A percentile compares a stretch with the other conserved stretches of the same genome.
These are phyloP conservation scores for Laticauda laticaudata DNA, from an alignment of 2,113 vertebrate species.

Conservation along the genomic window DNA sequence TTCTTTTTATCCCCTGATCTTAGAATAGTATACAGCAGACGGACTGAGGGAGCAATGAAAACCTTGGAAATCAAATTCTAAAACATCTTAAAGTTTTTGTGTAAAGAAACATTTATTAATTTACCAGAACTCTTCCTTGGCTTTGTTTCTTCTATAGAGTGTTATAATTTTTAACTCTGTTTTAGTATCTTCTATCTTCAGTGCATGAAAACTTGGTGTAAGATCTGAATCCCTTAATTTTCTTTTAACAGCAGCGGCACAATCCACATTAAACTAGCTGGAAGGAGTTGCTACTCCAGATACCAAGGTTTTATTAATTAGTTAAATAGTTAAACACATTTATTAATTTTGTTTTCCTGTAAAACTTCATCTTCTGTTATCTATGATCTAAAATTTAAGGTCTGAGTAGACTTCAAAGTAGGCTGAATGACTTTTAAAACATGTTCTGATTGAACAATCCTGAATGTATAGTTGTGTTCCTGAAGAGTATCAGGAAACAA, in stretches of 20 bases:
- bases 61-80: not conserved
- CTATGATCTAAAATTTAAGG: not conserved
- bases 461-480: not conserved
- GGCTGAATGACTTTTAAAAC: not conserved
- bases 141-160: not conserved
- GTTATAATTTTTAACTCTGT: not conserved
- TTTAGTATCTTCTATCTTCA: not conserved
- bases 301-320: not conserved
- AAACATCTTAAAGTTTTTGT: not conserved
- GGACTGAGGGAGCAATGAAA: not conserved
- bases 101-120: not conserved
- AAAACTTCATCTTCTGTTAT: not conserved
- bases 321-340: not conserved
- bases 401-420: not conserved
- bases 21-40: not conserved
- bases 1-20: not conserved
- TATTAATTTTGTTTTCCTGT: not conserved
- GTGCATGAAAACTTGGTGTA: not conserved
- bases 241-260: not conserved
- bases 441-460: not conserved
- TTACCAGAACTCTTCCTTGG: not conserved
- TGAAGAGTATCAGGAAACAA: not conserved
- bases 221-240: not conserved
- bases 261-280: not conserved
- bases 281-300: not conserved